Evolutionary conservation across 2,113 vertebrate species (phyloP), one percentile per base, ranked within the genome.

Genomic region (Silurus asotus): DNA sequence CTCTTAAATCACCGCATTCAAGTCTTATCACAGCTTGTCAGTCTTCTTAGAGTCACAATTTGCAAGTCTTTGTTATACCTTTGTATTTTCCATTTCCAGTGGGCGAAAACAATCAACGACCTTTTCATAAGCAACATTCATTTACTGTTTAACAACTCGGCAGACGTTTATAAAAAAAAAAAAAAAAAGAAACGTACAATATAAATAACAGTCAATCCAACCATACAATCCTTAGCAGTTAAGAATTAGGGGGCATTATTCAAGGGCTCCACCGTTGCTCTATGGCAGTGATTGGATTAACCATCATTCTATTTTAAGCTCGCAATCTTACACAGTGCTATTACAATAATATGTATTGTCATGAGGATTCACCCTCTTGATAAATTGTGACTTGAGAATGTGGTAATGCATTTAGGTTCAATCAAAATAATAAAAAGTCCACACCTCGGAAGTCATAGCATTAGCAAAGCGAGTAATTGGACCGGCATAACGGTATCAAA

Each of bases 401-500:
- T 8, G 65, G 6, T 20, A 48, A 59, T 70, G 28, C 62, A 70
- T 70, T 25, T 45, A 9, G 14, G n/a, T 20, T 56, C 20, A 20
- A 58, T 65, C 10, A 61, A 55, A 4, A 48, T 62, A 48, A 5
- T 56, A 87, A 11, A 70, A 55, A 13, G 45, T 58, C 37, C 53
- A 83, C 10, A 48, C 45, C 20, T 79, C 25, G 49, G 25, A 84
- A 70, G 81, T 81, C 81, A 56, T 11, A 56, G 23, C 62, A 51
- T 53, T 69, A 74, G 65, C 51, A 76, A 76, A 81, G 64, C 84
- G 67, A 58, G 69, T 86, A 78, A 69, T 62, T 86, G 19, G 45
- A 86, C 67, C 70, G 58, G 82, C 51, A 82, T 86, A 81, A 87
- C 25, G 6, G 49, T 77, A 84, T 69, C 8, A 51, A 59, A 81